Percentiles rank a stretch among this genome's conserved stretches.
These are phyloP conservation scores for Pimpla rufipes DNA, from an alignment of 2,888 invertebrate species.

Conservation along the genomic window DNA sequence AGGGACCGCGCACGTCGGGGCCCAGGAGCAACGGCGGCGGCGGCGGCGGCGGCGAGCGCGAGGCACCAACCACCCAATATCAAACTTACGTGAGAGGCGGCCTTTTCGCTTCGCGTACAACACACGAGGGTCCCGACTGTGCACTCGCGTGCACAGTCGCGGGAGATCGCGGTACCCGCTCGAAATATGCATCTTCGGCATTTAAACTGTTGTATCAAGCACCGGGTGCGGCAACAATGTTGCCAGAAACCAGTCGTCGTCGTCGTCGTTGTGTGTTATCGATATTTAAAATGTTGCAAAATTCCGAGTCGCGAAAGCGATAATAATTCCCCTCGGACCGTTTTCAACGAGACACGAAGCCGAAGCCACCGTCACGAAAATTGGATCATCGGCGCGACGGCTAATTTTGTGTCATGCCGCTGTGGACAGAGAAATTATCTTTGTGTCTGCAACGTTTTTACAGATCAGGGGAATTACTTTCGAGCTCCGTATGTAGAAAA, in stretches of 20 bases:
- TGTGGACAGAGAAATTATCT: not conserved
- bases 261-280: constrained; percentile 40
- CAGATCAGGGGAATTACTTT: too few species aligned
- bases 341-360: constrained; percentile 10
- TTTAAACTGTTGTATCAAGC: constrained; percentile 31
- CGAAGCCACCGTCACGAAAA: constrained; percentile 8
- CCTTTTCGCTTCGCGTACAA: not conserved
- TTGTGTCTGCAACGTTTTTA: too few species aligned
- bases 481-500: too few species aligned
- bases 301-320: not conserved
- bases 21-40: constrained; percentile 30
- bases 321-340: not conserved
- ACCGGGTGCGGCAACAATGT: not conserved
- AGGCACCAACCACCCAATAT: constrained; percentile 29
- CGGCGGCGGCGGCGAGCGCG: not conserved
- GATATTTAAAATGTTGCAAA: constrained; percentile 38
- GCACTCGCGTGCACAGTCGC: not conserved
- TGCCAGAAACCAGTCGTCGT: not conserved
- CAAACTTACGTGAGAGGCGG: constrained; percentile 20
- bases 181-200: constrained; percentile 13
- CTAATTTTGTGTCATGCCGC: constrained; percentile 16
- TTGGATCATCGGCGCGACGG: constrained; percentile 15
- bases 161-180: too few species aligned
- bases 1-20: constrained; percentile 31
- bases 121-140: constrained; percentile 18